Base-by-base conservation (phyloP, 2,888 invertebrate species). In the Eurytoma adleriae region DNA sequence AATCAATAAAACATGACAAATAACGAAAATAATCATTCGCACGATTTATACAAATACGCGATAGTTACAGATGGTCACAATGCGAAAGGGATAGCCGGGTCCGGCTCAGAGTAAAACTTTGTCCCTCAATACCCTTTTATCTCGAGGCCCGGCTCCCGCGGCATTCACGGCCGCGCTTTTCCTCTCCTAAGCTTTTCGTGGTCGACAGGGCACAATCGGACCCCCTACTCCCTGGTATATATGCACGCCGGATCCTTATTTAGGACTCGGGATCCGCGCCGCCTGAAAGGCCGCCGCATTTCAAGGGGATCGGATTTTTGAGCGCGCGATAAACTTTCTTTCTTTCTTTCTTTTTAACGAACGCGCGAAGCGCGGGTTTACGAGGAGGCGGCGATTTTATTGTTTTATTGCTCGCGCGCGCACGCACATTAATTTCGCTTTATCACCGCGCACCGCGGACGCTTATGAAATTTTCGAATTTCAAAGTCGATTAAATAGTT, bases 201-300 rank as follows among this genome's bases (percentile, higher is more conserved):
- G 57, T 67, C 74, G 50, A 16, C 14, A 18, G 3, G 67, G 50
- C 30, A 52, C 75, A 70, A 76, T 76, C 24, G 76, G 27, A 4
- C 16, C 1, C 10, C 48, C 27, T 40, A 59, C 24, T n/a, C 48
- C 14, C 50, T 14, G 56, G 18, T 18, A 27, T 10, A 48, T 7
- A 61, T 20, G 13, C 54, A 3, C 10, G 52, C 59, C n/a, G 24
- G 70, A 57, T 78, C 78, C 61, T 67, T 78, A 72, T 72, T 78
- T 78, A 72, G 67, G 61, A 66, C 67, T 66, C 61, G 68, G 48
- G 13, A 20, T 20, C 18, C 57, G 30, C n/a, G 24, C n/a, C 18
- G 56, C 14, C 16, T 16, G 73, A 24, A 61, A 40, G 20, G n/a
- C 57, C 14, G 62, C 20, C 30, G 72, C 12, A 30, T 40, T 67